These are phyloP conservation scores for Catharus minimus DNA, from an alignment of 2,113 vertebrate species.

Conservation along the genomic window DNA sequence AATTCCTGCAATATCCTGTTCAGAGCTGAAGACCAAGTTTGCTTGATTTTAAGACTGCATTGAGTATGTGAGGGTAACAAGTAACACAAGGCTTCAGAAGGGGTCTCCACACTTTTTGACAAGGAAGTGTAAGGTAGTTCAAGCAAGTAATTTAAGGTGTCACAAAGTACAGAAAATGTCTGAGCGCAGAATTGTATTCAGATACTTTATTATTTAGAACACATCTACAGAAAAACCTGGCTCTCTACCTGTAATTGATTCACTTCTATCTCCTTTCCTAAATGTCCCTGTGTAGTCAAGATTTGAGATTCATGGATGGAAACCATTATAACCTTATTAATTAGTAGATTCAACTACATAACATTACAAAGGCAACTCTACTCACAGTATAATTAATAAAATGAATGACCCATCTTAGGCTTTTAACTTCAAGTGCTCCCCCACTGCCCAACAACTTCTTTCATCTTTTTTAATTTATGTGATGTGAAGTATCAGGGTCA, in stretches of 20 bases:
- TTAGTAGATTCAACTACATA: background rate
- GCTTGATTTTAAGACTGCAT: background rate
- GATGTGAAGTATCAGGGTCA: conserved; percentile 31
- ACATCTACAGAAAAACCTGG: background rate
- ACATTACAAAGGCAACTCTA: background rate
- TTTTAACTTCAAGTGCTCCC: background rate
- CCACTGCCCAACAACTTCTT: background rate
- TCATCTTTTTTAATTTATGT: background rate
- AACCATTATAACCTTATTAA: background rate
- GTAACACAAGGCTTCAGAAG: background rate
- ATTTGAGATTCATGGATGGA: background rate
- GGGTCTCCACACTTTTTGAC: background rate
- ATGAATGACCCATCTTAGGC: background rate
- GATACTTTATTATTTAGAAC: background rate
- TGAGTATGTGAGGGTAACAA: background rate
- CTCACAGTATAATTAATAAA: background rate
- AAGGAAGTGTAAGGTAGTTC: background rate
- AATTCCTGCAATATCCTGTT: background rate
- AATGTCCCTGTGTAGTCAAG: background rate
- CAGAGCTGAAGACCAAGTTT: background rate
- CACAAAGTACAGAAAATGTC: background rate
- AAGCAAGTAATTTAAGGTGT: background rate
- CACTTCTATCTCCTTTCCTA: background rate
- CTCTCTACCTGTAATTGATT: background rate
- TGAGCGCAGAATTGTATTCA: background rate